phyloP scores from a whole-genome alignment of 2,888 invertebrate species.

The Drosophila parthenogenetica region DNA sequence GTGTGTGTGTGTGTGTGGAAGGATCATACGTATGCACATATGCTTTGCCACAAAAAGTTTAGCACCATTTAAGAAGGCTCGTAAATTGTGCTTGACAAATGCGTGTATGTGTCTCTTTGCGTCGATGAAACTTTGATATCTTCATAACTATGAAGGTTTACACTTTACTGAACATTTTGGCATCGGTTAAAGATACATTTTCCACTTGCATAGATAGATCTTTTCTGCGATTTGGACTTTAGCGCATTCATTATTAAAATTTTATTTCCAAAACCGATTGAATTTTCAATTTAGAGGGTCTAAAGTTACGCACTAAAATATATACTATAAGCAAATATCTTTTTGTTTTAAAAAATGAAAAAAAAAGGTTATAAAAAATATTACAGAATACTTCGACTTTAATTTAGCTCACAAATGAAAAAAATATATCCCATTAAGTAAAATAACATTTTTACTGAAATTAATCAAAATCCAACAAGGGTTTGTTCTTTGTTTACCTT shows the following conservation, averaged over 20 bases:
- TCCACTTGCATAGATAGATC: not conserved
- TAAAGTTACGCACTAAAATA: too few species aligned
- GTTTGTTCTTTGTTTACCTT: not conserved
- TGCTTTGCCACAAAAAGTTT: slow-evolving; percentile 39
- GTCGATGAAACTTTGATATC: slow-evolving; percentile 44
- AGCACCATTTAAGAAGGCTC: slow-evolving; percentile 36
- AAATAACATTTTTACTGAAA: too few species aligned
- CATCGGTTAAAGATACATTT: slow-evolving; percentile 20
- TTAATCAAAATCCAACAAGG: too few species aligned
- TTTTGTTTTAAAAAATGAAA: too few species aligned
- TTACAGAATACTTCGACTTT: too few species aligned
- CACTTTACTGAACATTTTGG: slow-evolving; percentile 37
- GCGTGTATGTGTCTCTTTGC: slow-evolving; percentile 36
- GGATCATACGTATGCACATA: slow-evolving; percentile 24
- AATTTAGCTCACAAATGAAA: too few species aligned
- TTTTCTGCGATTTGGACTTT: not conserved
- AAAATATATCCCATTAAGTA: too few species aligned
- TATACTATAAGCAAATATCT: too few species aligned
- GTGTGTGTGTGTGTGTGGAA: slow-evolving; percentile 5
- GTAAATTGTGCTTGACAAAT: slow-evolving; percentile 45
- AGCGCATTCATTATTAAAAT: too few species aligned
- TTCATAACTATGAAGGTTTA: slow-evolving; percentile 40
- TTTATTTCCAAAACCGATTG: too few species aligned
- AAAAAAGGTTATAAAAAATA: too few species aligned
- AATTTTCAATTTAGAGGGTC: too few species aligned